Evolutionary conservation across 1,140 invertebrate genomes (phyloP).

Genomic region (Parasteatoda tepidariorum): DNA sequence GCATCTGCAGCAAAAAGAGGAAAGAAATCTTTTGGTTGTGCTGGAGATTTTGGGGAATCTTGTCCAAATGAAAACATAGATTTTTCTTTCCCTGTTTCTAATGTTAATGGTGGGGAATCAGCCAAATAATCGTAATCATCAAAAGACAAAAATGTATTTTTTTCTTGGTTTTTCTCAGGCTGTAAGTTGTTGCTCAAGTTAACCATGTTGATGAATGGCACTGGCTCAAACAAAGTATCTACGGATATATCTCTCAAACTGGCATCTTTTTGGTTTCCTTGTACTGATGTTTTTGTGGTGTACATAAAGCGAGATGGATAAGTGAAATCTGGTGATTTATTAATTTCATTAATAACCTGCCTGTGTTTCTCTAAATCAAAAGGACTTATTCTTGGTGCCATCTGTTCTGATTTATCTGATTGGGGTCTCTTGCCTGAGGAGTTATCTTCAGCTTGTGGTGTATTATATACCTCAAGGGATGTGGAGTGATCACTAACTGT

Average conservation of each 20-base stretch:
- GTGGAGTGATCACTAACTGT: not conserved
- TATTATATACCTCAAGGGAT: not conserved
- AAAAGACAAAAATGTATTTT: slow-evolving; percentile 20
- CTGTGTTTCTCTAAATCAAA: slow-evolving; percentile 44
- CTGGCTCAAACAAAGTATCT: not conserved
- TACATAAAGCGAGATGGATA: slow-evolving; percentile 28
- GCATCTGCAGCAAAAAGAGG: slow-evolving; percentile 12
- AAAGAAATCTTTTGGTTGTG: slow-evolving; percentile 3
- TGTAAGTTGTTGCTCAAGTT: not conserved
- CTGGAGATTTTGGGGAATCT: not conserved
- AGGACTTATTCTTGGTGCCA: not conserved
- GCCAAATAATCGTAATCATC: slow-evolving; percentile 17
- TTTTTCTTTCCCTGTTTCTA: not conserved
- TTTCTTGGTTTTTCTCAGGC: not conserved
- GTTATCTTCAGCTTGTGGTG: not conserved
- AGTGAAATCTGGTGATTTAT: slow-evolving; percentile 1
- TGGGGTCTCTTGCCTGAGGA: too few species aligned
- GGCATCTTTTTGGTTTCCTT: not conserved
- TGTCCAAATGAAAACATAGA: slow-evolving; percentile 20
- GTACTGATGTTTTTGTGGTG: not conserved
- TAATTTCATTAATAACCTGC: slow-evolving; percentile 6
- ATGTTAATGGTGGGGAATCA: not conserved
- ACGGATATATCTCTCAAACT: not conserved
- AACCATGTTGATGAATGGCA: not conserved
- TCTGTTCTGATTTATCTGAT: not conserved